phyloP scores from a whole-genome alignment of 2,888 invertebrate species.

The Sinotaia quadrata region DNA sequence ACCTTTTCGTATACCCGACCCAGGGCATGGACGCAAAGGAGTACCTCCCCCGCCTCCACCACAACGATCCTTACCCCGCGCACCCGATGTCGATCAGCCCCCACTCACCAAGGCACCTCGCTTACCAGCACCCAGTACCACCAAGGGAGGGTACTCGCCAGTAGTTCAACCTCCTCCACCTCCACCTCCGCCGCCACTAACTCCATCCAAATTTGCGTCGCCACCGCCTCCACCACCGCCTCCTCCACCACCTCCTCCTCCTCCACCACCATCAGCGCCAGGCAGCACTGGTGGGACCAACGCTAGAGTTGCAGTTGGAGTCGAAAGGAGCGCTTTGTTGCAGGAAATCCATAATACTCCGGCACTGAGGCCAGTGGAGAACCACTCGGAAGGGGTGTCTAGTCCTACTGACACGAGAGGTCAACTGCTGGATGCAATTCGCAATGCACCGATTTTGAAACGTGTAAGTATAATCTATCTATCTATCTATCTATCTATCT shows the following conservation, averaged over 20 bases:
- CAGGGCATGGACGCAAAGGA: constrained; percentile 21
- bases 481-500: no score
- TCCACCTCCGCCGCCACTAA: constrained; percentile 40
- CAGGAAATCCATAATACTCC: constrained; percentile 45
- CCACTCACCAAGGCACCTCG: no score
- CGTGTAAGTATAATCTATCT: no score
- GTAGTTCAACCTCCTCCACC: constrained; percentile 44
- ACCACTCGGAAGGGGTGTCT: constrained; percentile 34
- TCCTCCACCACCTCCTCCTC: constrained; percentile 39
- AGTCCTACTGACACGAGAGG: constrained; percentile 25
- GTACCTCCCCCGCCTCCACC: constrained; percentile 53
- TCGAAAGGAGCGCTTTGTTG: constrained; percentile 47
- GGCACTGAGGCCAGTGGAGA: constrained; percentile 25
- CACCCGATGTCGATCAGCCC: constrained; percentile 63
- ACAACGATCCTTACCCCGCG: constrained; percentile 20
- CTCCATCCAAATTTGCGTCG: constrained; percentile 41
- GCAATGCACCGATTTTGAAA: no score
- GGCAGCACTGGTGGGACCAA: no score
- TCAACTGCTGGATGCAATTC: constrained; percentile 54
- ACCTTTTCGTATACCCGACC: constrained; percentile 47
- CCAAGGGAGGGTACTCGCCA: no score
- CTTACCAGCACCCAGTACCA: no score
- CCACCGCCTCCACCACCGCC: constrained; percentile 41
- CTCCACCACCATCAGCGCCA: constrained; percentile 44
- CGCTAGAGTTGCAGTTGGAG: no score